Base-by-base conservation (phyloP, 1,140 invertebrate species). In the Drosophila subpulchrella region DNA sequence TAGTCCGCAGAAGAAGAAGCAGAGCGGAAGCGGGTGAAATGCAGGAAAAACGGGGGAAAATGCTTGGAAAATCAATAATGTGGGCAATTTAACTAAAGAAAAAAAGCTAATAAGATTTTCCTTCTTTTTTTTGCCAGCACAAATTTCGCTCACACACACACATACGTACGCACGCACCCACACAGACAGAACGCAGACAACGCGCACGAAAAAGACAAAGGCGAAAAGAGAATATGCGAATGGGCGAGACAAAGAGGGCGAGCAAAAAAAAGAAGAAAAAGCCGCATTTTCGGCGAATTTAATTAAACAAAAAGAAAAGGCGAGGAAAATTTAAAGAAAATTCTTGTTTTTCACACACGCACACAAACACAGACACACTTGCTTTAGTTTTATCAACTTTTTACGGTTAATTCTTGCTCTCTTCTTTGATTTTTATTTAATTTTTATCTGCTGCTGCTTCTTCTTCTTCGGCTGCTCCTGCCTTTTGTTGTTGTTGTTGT, bases 151-250 rank as follows among this genome's bases (percentile, higher is more conserved):
- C 32, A 44, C 55, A 12, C 17, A 46, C 42, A 12, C 15, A 44
- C 41, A 44, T 38, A 53, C 39, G 42, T 56, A 73, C 72, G 62
- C 20, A 54, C 42, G 48, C 42, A 51, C 12, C 42, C 38, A 71
- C 32, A 55, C 57, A 47, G 38, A 56, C 24, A 50, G 24, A 68
- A 55, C 8, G 53, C 79, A 59, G 70, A 58, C 54, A 47, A 34
- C 36, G 34, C 58, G 51, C 73, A 75, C 72, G 61, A 75, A 75
- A 75, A 75, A 67, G 61, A 75, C 54, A 76, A 67, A 75, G 73
- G 46, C 70, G 46, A 54, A 73, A 60, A 53, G 48, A 65, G 60
- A 50, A 68, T 66, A 68, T 34, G 36, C 32, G 60, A 34, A 24
- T 32, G 60, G 46, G 63, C 46, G 20, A 76, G 63, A 76, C 53